Evolutionary conservation across 2,888 invertebrate species (phyloP), one percentile per base, ranked within the genome.

Genomic region (Polyommatus iphigenia): DNA sequence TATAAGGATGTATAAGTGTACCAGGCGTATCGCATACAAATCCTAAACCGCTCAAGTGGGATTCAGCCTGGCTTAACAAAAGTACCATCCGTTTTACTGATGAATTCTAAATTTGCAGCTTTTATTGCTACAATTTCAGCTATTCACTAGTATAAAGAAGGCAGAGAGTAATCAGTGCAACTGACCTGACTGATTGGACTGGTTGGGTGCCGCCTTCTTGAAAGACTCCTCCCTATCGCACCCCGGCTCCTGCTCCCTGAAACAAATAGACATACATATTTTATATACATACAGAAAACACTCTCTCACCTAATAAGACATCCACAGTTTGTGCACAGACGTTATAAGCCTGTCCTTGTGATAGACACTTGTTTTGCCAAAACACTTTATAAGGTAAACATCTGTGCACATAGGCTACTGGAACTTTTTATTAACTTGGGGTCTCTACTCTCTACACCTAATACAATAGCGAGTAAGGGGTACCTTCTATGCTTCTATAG

Each of bases 201-300:
- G 87, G 57, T 90, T 91, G 2, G 88, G 89, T 0, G 87, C 87
- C 75, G 87, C 83, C 77, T 88, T 87, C 80, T 91, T 89, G 86
- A 92, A 91, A 10, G 91, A 88, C 13, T 87, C 80, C 78, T 91
- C 90, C 77, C 91, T 84, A 79, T 91, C 92, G 81, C 93, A 93
- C 71, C 87, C 82, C 1, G 91, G 90, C 83, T 92, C 90, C 79
- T 93, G 91, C 80, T 93, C 93, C 93, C 93, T 93, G 90, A 0
- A 89, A 90, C 83, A 83, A 85, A 41, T 71, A 32, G 54, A 81
- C 57, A 20, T n/a, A 76, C 13, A 76, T 7, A 7, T 36, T 59
- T 76, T 59, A 20, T 36, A 36, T 8, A 46, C 5, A 8, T 4
- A 3, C 18, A n/a, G 36, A 5, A 15, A 36, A 15, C 13, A 13